A percentile compares a stretch with the other conserved stretches of the same genome.
These are phyloP conservation scores for Cyrtorhinus lividipennis DNA, from an alignment of 1,140 invertebrate genomes.

Conservation along the genomic window DNA sequence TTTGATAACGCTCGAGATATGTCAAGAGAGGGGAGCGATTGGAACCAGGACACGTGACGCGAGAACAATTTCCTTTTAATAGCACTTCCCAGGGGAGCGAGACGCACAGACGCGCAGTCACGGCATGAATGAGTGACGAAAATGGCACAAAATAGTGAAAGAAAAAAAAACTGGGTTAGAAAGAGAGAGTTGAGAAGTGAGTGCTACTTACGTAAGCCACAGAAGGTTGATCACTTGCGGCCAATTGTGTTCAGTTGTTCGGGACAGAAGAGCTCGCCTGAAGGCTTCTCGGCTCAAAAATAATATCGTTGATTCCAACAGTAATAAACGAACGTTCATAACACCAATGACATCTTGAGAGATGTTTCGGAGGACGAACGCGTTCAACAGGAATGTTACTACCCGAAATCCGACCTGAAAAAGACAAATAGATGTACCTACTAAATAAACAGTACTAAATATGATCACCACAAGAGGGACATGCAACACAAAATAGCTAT, in stretches of 20 bases:
- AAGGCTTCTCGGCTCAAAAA: conserved; percentile 88
- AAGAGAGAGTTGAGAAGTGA: background rate
- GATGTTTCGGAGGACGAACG: conserved; percentile 80
- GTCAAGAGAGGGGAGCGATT: too few species aligned
- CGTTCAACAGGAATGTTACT: conserved; percentile 81
- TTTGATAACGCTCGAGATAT: too few species aligned
- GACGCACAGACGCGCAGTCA: too few species aligned
- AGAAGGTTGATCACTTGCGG: conserved; percentile 82
- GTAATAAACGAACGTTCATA: conserved; percentile 81
- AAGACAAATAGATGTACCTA: conserved; percentile 22
- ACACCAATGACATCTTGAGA: conserved; percentile 80
- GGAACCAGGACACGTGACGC: too few species aligned
- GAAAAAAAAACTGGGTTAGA: background rate
- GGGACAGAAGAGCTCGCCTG: conserved; percentile 73
- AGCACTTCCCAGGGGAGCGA: background rate
- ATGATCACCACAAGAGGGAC: too few species aligned
- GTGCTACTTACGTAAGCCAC: conserved; percentile 68
- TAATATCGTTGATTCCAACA: conserved; percentile 84
- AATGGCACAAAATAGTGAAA: too few species aligned
- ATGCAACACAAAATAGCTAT: too few species aligned
- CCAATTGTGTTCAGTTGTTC: conserved; percentile 62
- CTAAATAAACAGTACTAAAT: conserved; percentile 11
- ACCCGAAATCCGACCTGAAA: conserved; percentile 54
- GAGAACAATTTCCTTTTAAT: background rate
- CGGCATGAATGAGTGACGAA: too few species aligned